Conservation (phyloP, 2,888 invertebrate genomes). For the Sphaeridia pumilis region DNA sequence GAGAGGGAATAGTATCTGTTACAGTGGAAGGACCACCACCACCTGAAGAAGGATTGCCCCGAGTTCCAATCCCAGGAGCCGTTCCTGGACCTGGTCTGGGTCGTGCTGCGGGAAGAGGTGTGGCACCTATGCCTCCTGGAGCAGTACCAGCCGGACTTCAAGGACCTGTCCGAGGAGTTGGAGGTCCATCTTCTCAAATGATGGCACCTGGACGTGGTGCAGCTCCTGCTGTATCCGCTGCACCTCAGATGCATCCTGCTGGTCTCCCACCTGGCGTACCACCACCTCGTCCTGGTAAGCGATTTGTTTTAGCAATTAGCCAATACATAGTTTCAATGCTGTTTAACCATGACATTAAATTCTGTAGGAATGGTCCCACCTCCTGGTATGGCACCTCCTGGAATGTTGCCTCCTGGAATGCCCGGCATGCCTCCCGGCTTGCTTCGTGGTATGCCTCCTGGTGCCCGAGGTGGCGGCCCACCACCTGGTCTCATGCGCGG, state of each 20-base stretch:
- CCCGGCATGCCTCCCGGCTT: conserved; percentile 32
- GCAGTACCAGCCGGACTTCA: conserved; percentile 59
- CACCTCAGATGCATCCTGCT: conserved; percentile 53
- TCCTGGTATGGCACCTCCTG: conserved; percentile 12
- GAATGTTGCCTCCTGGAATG: conserved; percentile 22
- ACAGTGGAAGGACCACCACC: conserved; percentile 99
- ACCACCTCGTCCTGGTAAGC: conserved; percentile 8
- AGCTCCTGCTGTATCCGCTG: conserved; percentile 55
- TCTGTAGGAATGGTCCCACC: not conserved
- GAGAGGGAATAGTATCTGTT: conserved; percentile 94
- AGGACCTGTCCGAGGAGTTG: conserved; percentile 86
- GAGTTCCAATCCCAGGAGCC: conserved; percentile 84
- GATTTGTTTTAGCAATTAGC: too few relatives aligned
- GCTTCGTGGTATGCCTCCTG: conserved; percentile 11
- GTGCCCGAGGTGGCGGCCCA: conserved; percentile 50
- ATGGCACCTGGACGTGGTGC: conserved; percentile 71
- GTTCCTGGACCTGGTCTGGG: conserved; percentile 73
- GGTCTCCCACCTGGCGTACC: conserved; percentile 41
- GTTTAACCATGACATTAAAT: too few relatives aligned
- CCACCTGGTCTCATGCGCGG: conserved; percentile 68
- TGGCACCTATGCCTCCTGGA: conserved; percentile 54
- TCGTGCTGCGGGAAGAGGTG: conserved; percentile 86
- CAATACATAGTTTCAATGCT: too few relatives aligned
- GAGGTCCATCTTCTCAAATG: conserved; percentile 89
- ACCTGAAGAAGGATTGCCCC: conserved; percentile 88